These are phyloP conservation scores for Phycodurus eques DNA, from an alignment of 2,113 vertebrate species.

Conservation along the genomic window DNA sequence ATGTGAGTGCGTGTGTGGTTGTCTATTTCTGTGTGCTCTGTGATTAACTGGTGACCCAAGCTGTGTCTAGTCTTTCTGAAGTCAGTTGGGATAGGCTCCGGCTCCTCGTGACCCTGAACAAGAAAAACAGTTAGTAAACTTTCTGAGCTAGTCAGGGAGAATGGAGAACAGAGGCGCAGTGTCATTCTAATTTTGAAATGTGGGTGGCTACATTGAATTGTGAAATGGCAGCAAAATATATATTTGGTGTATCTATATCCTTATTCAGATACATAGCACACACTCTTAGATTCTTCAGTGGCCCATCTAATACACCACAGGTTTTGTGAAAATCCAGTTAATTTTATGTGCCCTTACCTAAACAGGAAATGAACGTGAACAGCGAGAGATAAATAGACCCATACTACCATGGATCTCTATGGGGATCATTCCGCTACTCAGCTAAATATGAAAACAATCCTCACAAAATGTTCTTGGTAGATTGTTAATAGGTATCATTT, in stretches of 20 bases:
- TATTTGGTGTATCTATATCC: not conserved
- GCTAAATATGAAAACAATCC: not conserved
- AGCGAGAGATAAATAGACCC: not conserved
- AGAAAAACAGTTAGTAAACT: not conserved
- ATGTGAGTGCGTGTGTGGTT: not conserved
- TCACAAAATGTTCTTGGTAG: not conserved
- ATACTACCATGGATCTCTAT: not conserved
- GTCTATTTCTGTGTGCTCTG: not conserved
- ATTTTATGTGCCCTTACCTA: not conserved
- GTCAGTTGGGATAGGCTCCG: not conserved
- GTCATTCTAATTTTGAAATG: too few species aligned
- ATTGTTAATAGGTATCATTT: conserved; percentile 1
- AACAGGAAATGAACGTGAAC: not conserved
- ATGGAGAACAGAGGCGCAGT: too few species aligned
- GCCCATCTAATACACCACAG: not conserved
- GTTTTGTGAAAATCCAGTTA: not conserved
- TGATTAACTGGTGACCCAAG: not conserved
- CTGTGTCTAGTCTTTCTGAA: not conserved
- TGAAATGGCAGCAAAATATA: too few species aligned
- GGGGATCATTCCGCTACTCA: not conserved
- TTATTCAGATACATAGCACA: too few species aligned
- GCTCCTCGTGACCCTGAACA: not conserved
- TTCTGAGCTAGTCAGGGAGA: not conserved
- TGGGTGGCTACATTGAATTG: too few species aligned
- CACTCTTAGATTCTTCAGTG: not conserved